Evolutionary conservation across 2,113 vertebrate genomes (phyloP), one percentile per base, ranked within the genome.

Genomic region (Coreoperca whiteheadi): DNA sequence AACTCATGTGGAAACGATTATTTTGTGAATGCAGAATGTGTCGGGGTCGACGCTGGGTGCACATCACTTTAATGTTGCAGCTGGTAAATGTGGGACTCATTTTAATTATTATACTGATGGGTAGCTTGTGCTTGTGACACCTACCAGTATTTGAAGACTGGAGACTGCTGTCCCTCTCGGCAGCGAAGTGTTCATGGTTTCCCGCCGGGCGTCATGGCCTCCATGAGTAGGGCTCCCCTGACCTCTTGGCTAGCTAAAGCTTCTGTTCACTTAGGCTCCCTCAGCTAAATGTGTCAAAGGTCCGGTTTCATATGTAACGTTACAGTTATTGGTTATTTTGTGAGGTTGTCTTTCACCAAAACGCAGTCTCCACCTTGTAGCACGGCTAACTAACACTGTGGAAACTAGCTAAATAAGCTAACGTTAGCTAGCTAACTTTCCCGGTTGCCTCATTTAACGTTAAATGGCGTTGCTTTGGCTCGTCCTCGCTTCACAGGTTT

Each of bases 1-100:
- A 43, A 14, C 53, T 48, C 56, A 65, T 18, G 1, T 56, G 67
- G 50, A 72, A 73, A 54, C 56, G 39, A 82, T 73, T 57, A 68
- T 53, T 46, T 28, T 12, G 21, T 65, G 6, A 68, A 70, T 50
- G 28, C 34, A 60, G 50, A 77, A 48, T 61, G 67, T 1, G 53
- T 43, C 20, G 37, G 7, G 7, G 28, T 8, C 67, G 67, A 56
- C 25, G 21, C 14, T 34, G 32, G 39, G 5, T 34, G 32, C 14
- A 43, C 41, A 43, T 43, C 41, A 43, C 41, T 43, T 43, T 14
- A 43, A 12, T 43, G 12, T 12, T 43, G 41, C 12, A 43, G 41
- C 41, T 43, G 41, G 41, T 43, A 43, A 43, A 43, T 3, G 41
- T 43, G 11, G 11, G 12, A 10, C 41, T 43, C 0, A 43, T 43